Conservation (phyloP, 2,113 vertebrate species). For the Cynoglossus semilaevis region DNA sequence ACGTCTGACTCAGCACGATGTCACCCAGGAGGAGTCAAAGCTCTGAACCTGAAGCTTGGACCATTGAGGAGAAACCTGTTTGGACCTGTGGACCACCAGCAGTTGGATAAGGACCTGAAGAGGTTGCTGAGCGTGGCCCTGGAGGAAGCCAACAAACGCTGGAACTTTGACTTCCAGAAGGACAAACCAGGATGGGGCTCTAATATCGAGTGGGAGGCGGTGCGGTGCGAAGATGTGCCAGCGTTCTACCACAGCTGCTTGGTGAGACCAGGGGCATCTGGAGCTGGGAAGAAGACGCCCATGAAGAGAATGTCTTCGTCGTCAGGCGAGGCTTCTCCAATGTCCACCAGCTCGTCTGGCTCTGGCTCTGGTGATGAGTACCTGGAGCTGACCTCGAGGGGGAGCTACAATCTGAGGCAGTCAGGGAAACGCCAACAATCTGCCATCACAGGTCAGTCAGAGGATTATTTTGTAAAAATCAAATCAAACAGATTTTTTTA, state of each 20-base stretch:
- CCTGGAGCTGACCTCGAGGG: constrained; percentile 58
- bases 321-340: constrained; percentile 10
- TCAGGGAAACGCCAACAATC: constrained; percentile 66
- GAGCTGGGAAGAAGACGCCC: neutral
- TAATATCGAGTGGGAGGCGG: constrained; percentile 75
- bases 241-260: constrained; percentile 74
- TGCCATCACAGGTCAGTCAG: constrained; percentile 72
- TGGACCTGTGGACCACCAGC: constrained; percentile 75
- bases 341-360: constrained; percentile 37
- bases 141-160: constrained; percentile 71
- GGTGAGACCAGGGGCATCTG: constrained; percentile 19
- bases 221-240: constrained; percentile 68
- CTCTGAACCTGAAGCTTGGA: constrained; percentile 38
- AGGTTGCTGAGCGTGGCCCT: constrained; percentile 56
- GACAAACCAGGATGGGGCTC: constrained; percentile 48
- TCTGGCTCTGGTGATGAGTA: constrained; percentile 59
- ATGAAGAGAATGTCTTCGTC: constrained; percentile 3
- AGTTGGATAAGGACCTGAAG: constrained; percentile 77
- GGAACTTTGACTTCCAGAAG: constrained; percentile 78
- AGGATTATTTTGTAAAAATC: no score
- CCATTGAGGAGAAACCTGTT: constrained; percentile 71
- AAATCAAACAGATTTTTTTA: no score
- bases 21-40: constrained; percentile 42
- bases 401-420: constrained; percentile 39
- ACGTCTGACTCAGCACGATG: constrained; percentile 13